These are phyloP conservation scores for Halcyon leucocephala DNA, from an alignment of 2,797 vertebrate species.

Conservation along the genomic window DNA sequence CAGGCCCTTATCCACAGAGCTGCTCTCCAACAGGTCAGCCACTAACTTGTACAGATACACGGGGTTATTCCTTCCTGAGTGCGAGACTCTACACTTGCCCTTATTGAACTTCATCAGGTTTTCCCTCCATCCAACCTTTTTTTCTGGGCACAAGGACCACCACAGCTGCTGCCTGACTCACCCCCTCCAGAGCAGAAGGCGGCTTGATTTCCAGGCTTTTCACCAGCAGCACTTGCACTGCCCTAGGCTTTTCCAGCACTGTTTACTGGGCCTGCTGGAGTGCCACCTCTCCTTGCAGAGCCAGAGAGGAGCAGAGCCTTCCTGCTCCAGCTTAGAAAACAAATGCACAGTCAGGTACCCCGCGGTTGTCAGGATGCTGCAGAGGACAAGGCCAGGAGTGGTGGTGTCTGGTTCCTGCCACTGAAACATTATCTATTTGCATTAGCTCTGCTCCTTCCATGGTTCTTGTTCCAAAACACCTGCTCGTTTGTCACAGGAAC, in stretches of 20 bases:
- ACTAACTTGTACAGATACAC: not conserved
- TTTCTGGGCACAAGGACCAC: not conserved
- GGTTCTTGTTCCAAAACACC: not conserved
- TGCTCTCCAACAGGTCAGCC: not conserved
- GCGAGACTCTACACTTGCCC: not conserved
- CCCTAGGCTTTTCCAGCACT: not conserved
- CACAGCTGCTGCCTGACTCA: not conserved
- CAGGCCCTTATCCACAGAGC: not conserved
- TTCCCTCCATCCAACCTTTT: not conserved
- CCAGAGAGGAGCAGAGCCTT: not conserved
- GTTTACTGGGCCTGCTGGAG: accelerated
- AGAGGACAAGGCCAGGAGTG: not conserved
- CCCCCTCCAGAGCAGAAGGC: not conserved
- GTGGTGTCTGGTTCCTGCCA: not conserved
- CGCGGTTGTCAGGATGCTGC: accelerated
- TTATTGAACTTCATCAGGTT: not conserved
- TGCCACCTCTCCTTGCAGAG: not conserved
- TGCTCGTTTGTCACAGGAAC: not conserved
- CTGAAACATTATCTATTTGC: not conserved
- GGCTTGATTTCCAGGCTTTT: not conserved
- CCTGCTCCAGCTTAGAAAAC: not conserved
- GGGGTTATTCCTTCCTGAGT: not conserved
- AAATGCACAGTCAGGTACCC: not conserved
- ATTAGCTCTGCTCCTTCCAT: not conserved
- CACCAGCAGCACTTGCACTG: not conserved